Evolutionary conservation across 2,888 invertebrate species (phyloP).

Genomic region (Automeris io): DNA sequence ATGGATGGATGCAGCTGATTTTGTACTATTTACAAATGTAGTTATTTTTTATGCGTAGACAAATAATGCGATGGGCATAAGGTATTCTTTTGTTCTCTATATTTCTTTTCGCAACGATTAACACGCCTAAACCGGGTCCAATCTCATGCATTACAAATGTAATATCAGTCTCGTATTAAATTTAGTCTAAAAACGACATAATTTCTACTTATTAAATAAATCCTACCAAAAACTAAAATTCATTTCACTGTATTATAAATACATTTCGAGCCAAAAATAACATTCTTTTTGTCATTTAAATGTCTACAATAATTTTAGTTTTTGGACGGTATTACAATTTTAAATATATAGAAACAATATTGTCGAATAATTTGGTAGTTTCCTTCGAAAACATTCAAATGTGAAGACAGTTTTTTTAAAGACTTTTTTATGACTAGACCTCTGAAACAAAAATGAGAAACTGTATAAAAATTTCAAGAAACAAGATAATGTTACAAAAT

Average conservation of each 20-base stretch:
- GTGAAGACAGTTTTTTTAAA: conserved; percentile 5
- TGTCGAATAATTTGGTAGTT: too few species aligned
- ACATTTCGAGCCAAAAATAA: too few species aligned
- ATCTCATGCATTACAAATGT: background rate
- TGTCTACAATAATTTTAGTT: too few species aligned
- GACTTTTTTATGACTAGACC: conserved; percentile 28
- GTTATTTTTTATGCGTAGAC: background rate
- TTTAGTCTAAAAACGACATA: background rate
- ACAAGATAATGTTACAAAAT: too few species aligned
- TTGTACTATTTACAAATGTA: conserved; percentile 40
- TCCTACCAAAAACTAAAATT: background rate
- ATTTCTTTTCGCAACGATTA: background rate
- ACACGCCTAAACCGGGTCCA: background rate
- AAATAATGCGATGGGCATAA: background rate
- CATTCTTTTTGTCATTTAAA: too few species aligned
- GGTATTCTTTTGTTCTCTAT: background rate
- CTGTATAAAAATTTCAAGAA: too few species aligned
- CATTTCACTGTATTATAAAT: too few species aligned
- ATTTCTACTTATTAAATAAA: background rate
- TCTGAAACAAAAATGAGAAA: conserved; percentile 30
- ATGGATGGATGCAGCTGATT: conserved; percentile 47
- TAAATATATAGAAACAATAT: too few species aligned
- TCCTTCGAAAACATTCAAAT: too few species aligned
- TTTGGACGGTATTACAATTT: too few species aligned
- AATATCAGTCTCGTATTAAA: conserved; percentile 4